Evolutionary conservation across 2,888 invertebrate species (phyloP).

Genomic region (Conchocele bisecta): DNA sequence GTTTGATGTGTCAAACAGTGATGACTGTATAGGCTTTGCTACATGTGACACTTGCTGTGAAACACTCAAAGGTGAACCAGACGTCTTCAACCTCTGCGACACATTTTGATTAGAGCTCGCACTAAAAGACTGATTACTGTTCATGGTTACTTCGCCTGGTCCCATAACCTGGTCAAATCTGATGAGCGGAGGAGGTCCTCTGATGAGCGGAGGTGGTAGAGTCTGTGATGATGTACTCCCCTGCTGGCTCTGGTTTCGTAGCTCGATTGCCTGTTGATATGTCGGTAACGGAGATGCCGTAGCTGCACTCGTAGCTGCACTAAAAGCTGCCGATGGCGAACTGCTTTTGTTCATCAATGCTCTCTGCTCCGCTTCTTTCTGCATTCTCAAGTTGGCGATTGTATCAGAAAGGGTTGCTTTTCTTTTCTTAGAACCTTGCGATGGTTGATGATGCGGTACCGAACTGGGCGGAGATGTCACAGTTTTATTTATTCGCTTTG

Average conservation of each 20-base stretch:
- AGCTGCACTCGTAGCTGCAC: no score
- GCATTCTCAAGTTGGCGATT: conserved; percentile 43
- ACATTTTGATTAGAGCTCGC: background rate
- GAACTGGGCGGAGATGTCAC: background rate
- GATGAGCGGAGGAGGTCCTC: conserved; percentile 64
- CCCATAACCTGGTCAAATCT: conserved; percentile 46
- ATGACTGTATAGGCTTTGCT: conserved; percentile 43
- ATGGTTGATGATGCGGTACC: background rate
- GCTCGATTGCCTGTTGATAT: no score
- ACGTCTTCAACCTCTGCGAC: background rate
- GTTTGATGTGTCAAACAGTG: conserved; percentile 50
- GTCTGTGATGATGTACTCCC: background rate
- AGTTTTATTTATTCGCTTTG: no score
- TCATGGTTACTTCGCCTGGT: background rate
- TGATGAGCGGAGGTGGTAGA: conserved; percentile 64
- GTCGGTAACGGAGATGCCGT: no score
- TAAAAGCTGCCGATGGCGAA: no score
- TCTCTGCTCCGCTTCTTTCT: conserved; percentile 40
- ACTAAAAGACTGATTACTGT: background rate
- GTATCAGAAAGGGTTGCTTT: conserved; percentile 51
- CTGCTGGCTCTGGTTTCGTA: background rate
- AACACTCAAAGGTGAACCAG: background rate
- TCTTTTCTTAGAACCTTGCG: conserved; percentile 28
- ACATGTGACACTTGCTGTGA: conserved; percentile 1
- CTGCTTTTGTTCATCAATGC: conserved; percentile 6